Evolutionary conservation across 2,797 vertebrate genomes (phyloP), one percentile per base, ranked within the genome.

Genomic region (Pelodytes ibericus): DNA sequence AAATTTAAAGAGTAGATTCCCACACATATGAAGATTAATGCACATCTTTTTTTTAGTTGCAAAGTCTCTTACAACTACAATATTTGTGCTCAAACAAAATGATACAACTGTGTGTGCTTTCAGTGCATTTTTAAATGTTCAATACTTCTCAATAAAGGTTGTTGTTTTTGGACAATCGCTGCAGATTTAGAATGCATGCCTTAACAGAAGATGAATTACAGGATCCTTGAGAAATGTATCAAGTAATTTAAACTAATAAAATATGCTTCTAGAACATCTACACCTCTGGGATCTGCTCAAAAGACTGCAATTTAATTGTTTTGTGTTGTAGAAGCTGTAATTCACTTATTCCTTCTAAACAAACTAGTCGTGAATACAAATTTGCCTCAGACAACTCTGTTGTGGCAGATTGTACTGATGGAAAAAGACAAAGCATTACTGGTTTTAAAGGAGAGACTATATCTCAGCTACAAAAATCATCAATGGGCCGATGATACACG

Each of bases 151-250:
- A n/a, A n/a, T n/a, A n/a, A n/a, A n/a, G n/a, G n/a, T n/a, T n/a
- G n/a, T n/a, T n/a, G 36, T 5, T 53, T 58, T 58, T 58, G 27
- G 15, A 60, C 13, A 24, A n/a, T 60, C n/a, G 26, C 58, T 60
- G 58, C 7, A 60, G 10, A 60, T 60, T 60, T 30, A 60, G 11
- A 58, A 58, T 58, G 13, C 26, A 44, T 13, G 41, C 41, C 41
- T 44, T 30, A 41, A 16, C 29, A 10, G n/a, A 41, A 71, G 39
- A 60, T 29, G 59, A 71, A 60, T 31, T 71, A 59, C 57, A 31
- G 15, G 36, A 71, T 61, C 57, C 69, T 71, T 71, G 57, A 49
- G 57, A 71, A 71, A 71, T 44, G 59, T 31, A 44, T 71, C 69
- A 26, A 26, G 11, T 25, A 58, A 58, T 26, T 58, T 58, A 24